Evolutionary conservation across 2,888 invertebrate species (phyloP).

Genomic region (Sinelater perroti): DNA sequence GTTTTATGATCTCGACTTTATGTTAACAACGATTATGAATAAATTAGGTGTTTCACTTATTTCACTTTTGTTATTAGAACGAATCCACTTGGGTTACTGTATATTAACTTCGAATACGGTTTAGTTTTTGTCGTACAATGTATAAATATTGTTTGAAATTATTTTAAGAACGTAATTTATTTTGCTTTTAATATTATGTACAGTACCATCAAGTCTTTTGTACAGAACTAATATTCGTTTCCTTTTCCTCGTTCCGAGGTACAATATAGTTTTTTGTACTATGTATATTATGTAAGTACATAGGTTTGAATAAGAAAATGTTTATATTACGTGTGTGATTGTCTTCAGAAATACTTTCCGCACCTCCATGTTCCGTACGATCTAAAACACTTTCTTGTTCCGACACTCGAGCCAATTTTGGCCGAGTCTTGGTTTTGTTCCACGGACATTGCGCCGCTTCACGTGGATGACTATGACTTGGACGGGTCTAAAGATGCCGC

Average conservation of each 20-base stretch:
- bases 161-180: constrained; percentile 59
- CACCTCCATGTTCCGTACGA: too few relatives aligned
- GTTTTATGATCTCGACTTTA: constrained; percentile 59
- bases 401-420: too few relatives aligned
- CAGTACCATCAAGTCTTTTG: constrained; percentile 61
- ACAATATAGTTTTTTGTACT: constrained; percentile 77
- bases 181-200: constrained; percentile 61
- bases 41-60: constrained; percentile 45
- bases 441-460: too few relatives aligned
- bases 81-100: constrained; percentile 45
- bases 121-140: constrained; percentile 54
- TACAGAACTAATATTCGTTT: constrained; percentile 57
- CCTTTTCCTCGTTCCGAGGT: constrained; percentile 54
- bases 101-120: constrained; percentile 47
- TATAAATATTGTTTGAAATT: constrained; percentile 60
- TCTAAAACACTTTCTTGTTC: too few relatives aligned
- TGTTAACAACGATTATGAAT: constrained; percentile 55
- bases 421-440: too few relatives aligned
- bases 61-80: constrained; percentile 36
- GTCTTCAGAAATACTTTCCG: too few relatives aligned
- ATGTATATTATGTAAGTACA: constrained; percentile 86
- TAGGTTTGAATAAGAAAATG: constrained; percentile 73
- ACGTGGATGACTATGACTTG: too few relatives aligned
- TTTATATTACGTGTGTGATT: constrained; percentile 54
- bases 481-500: too few relatives aligned